These are phyloP conservation scores for Cossypha caffra DNA, from an alignment of 2,797 vertebrate species.

Conservation along the genomic window DNA sequence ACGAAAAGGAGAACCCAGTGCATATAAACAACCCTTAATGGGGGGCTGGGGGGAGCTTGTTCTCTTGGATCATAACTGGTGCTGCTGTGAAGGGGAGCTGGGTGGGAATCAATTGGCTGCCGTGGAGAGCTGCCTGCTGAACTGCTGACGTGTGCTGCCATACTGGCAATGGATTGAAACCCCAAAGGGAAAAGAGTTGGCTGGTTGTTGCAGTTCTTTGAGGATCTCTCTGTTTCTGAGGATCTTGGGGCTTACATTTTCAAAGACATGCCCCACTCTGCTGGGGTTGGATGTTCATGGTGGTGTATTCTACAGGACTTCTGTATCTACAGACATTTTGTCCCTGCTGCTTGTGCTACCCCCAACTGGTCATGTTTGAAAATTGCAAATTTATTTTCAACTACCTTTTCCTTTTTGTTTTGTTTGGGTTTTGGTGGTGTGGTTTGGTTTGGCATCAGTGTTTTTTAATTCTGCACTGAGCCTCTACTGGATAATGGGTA, in stretches of 20 bases:
- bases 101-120: background rate
- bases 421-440: background rate
- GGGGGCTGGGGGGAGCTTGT: background rate
- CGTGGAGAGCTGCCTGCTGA: background rate
- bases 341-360: fast-evolving
- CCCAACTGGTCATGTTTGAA: background rate
- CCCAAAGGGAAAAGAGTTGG: background rate
- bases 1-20: background rate
- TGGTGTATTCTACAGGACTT: fast-evolving
- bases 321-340: background rate
- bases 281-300: fast-evolving
- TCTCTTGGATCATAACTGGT: background rate
- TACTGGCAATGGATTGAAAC: background rate
- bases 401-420: background rate
- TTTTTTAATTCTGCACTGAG: background rate
- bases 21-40: background rate
- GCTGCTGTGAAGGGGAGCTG: background rate
- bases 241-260: background rate
- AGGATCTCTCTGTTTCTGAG: background rate
- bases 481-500: background rate
- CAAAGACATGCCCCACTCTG: fast-evolving
- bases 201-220: background rate
- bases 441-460: fast-evolving
- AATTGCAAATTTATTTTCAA: background rate
- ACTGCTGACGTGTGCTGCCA: fast-evolving